A percentile compares a stretch with the other conserved stretches of the same genome.
phyloP scores from a whole-genome alignment of 2,888 invertebrate species.

The Cyaniris semiargus region DNA sequence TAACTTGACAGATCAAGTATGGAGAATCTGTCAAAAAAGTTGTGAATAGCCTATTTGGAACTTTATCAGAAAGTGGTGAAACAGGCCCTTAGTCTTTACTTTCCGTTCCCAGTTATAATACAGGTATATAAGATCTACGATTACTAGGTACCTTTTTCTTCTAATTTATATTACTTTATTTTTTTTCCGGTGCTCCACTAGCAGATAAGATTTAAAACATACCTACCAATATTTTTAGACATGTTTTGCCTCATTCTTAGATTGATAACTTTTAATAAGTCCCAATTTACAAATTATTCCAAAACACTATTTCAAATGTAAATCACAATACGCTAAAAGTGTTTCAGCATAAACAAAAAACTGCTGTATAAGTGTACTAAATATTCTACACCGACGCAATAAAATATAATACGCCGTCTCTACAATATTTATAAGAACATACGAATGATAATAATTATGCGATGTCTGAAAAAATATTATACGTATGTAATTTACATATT shows the following conservation, averaged over 20 bases:
- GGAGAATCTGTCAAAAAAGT: no score
- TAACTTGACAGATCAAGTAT: no score
- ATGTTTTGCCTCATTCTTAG: not conserved
- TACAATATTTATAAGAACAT: not conserved
- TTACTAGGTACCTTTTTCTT: not conserved
- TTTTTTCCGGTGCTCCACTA: not conserved
- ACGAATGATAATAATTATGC: constrained; percentile 3
- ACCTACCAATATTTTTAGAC: not conserved
- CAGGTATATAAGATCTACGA: no score
- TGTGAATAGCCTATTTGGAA: no score
- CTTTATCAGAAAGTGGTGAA: no score
- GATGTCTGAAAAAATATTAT: constrained; percentile 4
- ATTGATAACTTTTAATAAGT: not conserved
- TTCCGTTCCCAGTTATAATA: no score
- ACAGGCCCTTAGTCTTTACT: no score
- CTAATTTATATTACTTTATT: not conserved
- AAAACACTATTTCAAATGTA: not conserved
- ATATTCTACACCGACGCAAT: not conserved
- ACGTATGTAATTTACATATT: constrained; percentile 7
- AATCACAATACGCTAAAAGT: not conserved
- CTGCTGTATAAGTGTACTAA: not conserved
- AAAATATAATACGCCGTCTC: constrained; percentile 13
- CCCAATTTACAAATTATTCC: not conserved
- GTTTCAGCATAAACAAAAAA: constrained; percentile 14
- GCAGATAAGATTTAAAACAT: not conserved